Base-by-base conservation (phyloP, 2,797 vertebrate species). In the Peromyscus attwateri region DNA sequence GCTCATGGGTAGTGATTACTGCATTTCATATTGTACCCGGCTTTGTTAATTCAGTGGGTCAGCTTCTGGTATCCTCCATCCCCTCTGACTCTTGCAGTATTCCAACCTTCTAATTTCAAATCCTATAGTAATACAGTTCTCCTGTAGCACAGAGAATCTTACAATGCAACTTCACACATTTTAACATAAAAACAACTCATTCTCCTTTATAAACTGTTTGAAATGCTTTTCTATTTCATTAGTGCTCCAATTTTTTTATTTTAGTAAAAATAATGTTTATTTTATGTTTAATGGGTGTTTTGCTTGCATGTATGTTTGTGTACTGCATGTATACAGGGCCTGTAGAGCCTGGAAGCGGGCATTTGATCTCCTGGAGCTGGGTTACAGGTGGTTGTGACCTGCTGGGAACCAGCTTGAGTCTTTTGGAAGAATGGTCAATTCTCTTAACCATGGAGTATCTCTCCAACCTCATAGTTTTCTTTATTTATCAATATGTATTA, bases 1-100 rank as follows among this genome's bases (percentile, higher is more conserved):
- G 37, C 85, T 94, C 88, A 5, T 98, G 95, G 71, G 27, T 43
- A 88, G 12, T 79, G 46, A 89, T 64, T 80, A 96, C 14, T 94
- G n/a, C 3, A 92, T 85, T 40, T 84, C 29, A 96, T 19, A 16
- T 3, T 91, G 4, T 76, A 31, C 88, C 83, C 37, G 40, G 3
- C 17, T 12, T 73, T 12, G 37, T 73, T 73, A 73, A 23, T 40
- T 40, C 37, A 73, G n/a, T 73, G 37, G 10, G 23, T 40, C 71
- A 73, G 25, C 37, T 73, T 73, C 37, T 40, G 71, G 71, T 73
- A 0, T 40, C 71, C 10, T 40, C 37, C 21, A 40, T 25, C 37
- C 10, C 21, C 37, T 25, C 71, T 73, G 71, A 40, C 11, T 40
- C 37, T 2, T 40, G 40, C 21, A 62, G 13, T 73, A 66, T 87